Base-by-base conservation (phyloP, 2,113 vertebrate genomes). In the Odontophorus gujanensis region DNA sequence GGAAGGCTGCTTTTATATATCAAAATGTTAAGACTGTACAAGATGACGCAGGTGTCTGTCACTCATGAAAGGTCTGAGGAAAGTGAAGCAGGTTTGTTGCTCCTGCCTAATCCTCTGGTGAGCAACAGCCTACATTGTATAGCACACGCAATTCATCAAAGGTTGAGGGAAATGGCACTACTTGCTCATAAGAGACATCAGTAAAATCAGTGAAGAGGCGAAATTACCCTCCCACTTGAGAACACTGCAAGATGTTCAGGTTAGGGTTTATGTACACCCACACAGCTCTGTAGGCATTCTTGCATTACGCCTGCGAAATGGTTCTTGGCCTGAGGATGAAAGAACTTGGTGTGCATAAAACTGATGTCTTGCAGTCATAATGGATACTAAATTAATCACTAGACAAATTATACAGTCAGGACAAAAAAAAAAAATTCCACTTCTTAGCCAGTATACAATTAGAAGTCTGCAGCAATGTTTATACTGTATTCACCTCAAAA, bases 21-120 rank as follows among this genome's bases (percentile, higher is more conserved):
- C 78, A 84, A 93, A 91, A 92, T 73, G 42, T 89, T 92, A 90
- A 73, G 61, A 59, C 26, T 51, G 34, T 21, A 34, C 42, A 69
- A 59, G 63, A 76, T 80, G 85, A 96, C 7, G 10, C 81, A 93
- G 87, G 65, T 65, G 71, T 92, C 93, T 75, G 73, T 73, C 85
- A 79, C 73, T 74, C 86, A 83, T 50, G 67, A 91, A 67, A 90
- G 76, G 57, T 83, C 62, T 83, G 80, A 95, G 81, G 73, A 95
- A 92, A 93, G 85, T 28, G 75, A 96, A 95, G 76, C 85, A 82
- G 59, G 74, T 90, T 93, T 94, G 89, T 86, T 94, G 87, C 28
- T 92, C 76, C 95, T 92, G 89, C 87, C 81, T 96, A 94, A 93
- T 92, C 87, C 92, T 90, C 81, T n/a, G n/a, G 66, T 85, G 91